phyloP scores from a whole-genome alignment of 1,140 invertebrate species.

The Aphidius ervi region DNA sequence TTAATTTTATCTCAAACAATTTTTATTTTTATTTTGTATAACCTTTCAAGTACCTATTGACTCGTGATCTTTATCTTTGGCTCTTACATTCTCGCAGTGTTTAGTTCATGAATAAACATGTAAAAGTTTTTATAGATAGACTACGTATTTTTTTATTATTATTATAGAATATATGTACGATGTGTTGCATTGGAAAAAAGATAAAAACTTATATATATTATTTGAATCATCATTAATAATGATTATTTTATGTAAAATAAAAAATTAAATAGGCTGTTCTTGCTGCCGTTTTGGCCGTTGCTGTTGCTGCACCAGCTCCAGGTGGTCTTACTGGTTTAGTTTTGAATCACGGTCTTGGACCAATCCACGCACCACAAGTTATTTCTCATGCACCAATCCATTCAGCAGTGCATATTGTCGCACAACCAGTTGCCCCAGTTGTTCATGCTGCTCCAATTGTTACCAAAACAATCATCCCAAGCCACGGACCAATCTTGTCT shows the following conservation, averaged over 20 bases:
- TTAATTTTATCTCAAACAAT: too few relatives aligned
- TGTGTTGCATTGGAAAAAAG: too few relatives aligned
- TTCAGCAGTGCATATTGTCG: conserved; percentile 26
- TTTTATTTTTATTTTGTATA: conserved; percentile 9
- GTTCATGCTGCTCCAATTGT: conserved; percentile 40
- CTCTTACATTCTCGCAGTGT: too few relatives aligned
- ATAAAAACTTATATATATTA: too few relatives aligned
- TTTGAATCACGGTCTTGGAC: conserved; percentile 37
- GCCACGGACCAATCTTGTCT: conserved; percentile 43
- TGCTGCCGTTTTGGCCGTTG: conserved; percentile 39
- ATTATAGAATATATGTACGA: too few relatives aligned
- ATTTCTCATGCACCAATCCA: conserved; percentile 28
- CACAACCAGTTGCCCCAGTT: conserved; percentile 36
- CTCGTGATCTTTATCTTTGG: conserved; percentile 21
- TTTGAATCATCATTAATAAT: not conserved
- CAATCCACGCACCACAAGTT: conserved; percentile 41
- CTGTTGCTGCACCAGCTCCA: conserved; percentile 41
- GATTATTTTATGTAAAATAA: not conserved
- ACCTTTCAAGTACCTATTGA: conserved; percentile 16
- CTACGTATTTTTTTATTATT: too few relatives aligned
- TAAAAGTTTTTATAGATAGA: conserved; percentile 20
- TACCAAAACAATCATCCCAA: conserved; percentile 49
- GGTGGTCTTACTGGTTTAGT: conserved; percentile 44
- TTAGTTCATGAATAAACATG: conserved; percentile 23
- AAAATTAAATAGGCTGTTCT: conserved; percentile 37